A percentile compares a stretch with the other conserved stretches of the same genome.
phyloP scores from a whole-genome alignment of 2,113 vertebrate species.

The Gopherus evgoodei region DNA sequence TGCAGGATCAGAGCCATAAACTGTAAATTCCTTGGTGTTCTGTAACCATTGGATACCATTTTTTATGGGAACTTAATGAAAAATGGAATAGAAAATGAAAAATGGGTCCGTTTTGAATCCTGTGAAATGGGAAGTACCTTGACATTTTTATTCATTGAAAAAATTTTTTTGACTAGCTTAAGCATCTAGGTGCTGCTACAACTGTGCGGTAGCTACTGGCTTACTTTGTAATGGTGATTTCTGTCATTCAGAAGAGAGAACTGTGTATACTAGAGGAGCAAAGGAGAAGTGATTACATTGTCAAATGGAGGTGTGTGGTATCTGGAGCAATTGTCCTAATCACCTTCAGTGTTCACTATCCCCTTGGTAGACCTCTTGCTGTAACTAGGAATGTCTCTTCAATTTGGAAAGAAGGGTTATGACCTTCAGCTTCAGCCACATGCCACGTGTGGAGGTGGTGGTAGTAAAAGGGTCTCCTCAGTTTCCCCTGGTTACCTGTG shows the following conservation, averaged over 20 bases:
- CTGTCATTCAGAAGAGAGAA: not conserved
- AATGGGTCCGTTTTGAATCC: not conserved
- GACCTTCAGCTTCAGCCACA: not conserved
- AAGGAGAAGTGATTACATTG: not conserved
- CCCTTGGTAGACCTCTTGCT: fast-evolving
- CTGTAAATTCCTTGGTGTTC: not conserved
- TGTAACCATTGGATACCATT: not conserved
- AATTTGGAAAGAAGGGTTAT: fast-evolving
- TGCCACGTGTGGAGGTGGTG: not conserved
- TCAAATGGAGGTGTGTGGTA: not conserved
- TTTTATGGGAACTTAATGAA: not conserved
- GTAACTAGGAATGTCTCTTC: not conserved
- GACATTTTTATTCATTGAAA: not conserved
- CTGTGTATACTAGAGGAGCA: not conserved
- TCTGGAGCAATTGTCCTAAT: not conserved
- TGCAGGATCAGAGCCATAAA: not conserved
- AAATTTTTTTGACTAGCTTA: not conserved
- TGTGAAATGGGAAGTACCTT: not conserved
- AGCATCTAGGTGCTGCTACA: not conserved
- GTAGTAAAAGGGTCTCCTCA: not conserved
- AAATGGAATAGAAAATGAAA: not conserved
- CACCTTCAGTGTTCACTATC: fast-evolving
- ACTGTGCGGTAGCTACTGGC: not conserved
- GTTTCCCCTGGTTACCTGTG: fast-evolving
- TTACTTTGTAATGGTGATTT: not conserved